Percentiles rank a stretch among this genome's conserved stretches.
phyloP scores from a whole-genome alignment of 2,113 vertebrate species.

The Prionailurus viverrinus region DNA sequence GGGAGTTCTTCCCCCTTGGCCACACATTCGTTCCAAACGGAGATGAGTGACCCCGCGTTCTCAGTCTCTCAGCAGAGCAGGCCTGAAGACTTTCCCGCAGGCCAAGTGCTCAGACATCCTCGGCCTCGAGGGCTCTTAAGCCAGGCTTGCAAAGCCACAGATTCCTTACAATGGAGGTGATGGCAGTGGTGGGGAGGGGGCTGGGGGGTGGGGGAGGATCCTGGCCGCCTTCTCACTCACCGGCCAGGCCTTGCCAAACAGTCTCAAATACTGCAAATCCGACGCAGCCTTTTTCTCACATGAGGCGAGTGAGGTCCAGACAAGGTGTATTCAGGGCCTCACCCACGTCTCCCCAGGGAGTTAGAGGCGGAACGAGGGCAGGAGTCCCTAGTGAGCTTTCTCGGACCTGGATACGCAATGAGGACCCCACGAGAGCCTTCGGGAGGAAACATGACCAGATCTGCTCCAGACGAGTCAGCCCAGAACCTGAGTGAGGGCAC shows the following conservation, averaged over 20 bases:
- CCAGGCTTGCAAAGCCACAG: background rate
- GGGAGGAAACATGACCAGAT: background rate
- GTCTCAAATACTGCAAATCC: background rate
- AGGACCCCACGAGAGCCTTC: background rate
- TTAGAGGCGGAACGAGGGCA: accelerated
- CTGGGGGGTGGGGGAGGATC: background rate
- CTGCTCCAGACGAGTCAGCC: background rate
- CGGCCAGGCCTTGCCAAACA: background rate
- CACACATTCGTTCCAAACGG: background rate
- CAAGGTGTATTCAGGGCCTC: background rate
- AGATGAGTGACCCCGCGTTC: background rate
- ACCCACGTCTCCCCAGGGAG: background rate
- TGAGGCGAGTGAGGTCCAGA: background rate
- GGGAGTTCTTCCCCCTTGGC: accelerated
- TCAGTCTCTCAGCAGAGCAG: background rate
- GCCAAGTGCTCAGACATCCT: background rate
- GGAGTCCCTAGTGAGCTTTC: background rate
- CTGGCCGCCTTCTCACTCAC: background rate
- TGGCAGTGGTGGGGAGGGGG: accelerated
- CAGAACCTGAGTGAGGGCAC: background rate
- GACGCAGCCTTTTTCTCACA: background rate
- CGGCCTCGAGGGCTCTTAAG: background rate
- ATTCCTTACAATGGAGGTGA: background rate
- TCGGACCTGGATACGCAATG: no score
- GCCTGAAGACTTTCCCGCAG: background rate